phyloP scores from a whole-genome alignment of 2,888 invertebrate species.

The Lamproptera curius region DNA sequence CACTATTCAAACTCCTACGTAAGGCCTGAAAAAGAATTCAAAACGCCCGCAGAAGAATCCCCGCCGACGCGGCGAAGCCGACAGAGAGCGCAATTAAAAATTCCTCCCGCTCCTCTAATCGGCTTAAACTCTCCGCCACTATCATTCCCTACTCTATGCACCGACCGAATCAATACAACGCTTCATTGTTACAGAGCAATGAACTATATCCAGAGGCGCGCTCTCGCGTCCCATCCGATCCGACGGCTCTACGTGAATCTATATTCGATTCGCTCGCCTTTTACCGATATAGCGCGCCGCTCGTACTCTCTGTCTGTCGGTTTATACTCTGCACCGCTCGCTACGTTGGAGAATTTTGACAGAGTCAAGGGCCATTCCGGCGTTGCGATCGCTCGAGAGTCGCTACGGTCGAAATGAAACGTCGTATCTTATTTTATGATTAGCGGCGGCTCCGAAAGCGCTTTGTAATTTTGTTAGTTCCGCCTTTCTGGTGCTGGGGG shows the following conservation, averaged over 20 bases:
- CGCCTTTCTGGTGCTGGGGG: conserved; percentile 79
- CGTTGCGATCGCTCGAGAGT: conserved; percentile 75
- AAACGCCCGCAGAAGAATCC: conserved; percentile 34
- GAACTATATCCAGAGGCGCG: conserved; percentile 25
- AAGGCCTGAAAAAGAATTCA: no score
- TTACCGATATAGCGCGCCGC: conserved; percentile 51
- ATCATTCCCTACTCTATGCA: conserved; percentile 10
- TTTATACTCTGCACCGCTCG: conserved; percentile 41
- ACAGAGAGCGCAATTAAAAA: conserved; percentile 43
- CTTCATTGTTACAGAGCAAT: conserved; percentile 25
- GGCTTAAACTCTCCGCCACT: conserved; percentile 18
- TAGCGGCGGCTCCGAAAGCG: conserved; percentile 79
- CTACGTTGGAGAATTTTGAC: conserved; percentile 71
- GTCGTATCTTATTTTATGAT: conserved; percentile 79
- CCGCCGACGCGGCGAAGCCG: conserved; percentile 39
- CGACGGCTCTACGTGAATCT: conserved; percentile 40
- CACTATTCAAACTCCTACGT: no score
- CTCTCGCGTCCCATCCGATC: conserved; percentile 28
- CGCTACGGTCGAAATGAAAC: conserved; percentile 77
- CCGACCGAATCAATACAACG: conserved; percentile 21
- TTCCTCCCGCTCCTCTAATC: conserved; percentile 25
- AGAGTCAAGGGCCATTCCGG: conserved; percentile 76
- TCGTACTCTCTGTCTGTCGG: conserved; percentile 48
- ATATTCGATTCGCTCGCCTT: conserved; percentile 51
- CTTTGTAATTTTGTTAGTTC: conserved; percentile 79